Conservation (phyloP, 1,140 invertebrate genomes). For the Parapsyche elsis region DNA sequence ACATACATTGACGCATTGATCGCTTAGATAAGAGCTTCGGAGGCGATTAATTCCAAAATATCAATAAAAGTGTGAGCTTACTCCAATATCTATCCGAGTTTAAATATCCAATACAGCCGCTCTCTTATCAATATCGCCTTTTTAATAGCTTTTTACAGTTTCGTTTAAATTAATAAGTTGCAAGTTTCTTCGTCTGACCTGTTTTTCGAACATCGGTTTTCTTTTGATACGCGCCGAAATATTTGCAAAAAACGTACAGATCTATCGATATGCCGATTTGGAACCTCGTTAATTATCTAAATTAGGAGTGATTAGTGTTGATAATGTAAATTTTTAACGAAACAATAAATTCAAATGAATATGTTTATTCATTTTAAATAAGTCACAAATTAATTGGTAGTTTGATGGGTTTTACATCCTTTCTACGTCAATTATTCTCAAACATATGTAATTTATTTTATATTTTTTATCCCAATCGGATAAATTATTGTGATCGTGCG, state of each 20-base stretch:
- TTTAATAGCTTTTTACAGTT: conserved; percentile 1
- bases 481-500: too few relatives aligned
- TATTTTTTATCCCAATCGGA: too few relatives aligned
- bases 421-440: too few relatives aligned
- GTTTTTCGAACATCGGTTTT: not conserved
- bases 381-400: too few relatives aligned
- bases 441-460: too few relatives aligned
- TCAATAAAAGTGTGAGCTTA: not conserved
- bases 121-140: not conserved
- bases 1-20: not conserved
- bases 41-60: not conserved
- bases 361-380: not conserved
- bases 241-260: not conserved
- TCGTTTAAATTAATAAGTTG: conserved; percentile 9
- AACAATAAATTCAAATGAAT: not conserved
- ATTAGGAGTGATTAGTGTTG: too few relatives aligned
- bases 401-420: too few relatives aligned
- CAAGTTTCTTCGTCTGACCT: not conserved
- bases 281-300: not conserved
- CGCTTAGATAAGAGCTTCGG: not conserved
- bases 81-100: not conserved
- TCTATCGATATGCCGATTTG: not conserved
- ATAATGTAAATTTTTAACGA: not conserved
- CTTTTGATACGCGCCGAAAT: not conserved
- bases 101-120: not conserved